These are phyloP conservation scores for Camelus bactrianus DNA, from an alignment of 2,113 vertebrate genomes.

Conservation along the genomic window DNA sequence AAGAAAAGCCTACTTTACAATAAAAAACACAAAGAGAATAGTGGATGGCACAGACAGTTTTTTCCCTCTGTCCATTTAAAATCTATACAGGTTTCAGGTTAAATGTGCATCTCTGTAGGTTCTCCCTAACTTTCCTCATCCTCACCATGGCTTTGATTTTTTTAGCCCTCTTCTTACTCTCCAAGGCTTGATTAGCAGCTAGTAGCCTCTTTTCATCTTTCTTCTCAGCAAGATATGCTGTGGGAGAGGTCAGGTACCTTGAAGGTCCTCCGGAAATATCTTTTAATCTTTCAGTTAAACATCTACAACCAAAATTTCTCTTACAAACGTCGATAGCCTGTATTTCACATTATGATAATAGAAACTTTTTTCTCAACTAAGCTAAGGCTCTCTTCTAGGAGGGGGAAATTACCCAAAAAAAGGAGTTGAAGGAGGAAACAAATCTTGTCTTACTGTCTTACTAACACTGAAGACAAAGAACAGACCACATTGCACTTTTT, in stretches of 20 bases:
- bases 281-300: background rate
- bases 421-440: background rate
- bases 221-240: background rate
- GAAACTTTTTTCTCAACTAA: background rate
- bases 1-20: background rate
- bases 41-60: background rate
- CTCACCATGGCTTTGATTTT: background rate
- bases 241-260: background rate
- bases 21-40: background rate
- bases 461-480: background rate
- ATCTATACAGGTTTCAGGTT: background rate
- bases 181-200: background rate
- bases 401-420: background rate
- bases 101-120: background rate
- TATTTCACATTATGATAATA: slow-evolving; percentile 18
- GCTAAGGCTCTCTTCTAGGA: background rate
- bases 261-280: background rate
- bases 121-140: background rate
- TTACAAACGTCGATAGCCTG: background rate
- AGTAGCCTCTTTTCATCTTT: background rate
- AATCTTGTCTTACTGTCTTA: background rate
- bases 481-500: background rate
- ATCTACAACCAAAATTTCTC: background rate
- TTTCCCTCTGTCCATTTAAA: background rate
- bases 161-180: background rate